phyloP scores from a whole-genome alignment of 2,797 vertebrate species.

The Phoxinus dragarum region DNA sequence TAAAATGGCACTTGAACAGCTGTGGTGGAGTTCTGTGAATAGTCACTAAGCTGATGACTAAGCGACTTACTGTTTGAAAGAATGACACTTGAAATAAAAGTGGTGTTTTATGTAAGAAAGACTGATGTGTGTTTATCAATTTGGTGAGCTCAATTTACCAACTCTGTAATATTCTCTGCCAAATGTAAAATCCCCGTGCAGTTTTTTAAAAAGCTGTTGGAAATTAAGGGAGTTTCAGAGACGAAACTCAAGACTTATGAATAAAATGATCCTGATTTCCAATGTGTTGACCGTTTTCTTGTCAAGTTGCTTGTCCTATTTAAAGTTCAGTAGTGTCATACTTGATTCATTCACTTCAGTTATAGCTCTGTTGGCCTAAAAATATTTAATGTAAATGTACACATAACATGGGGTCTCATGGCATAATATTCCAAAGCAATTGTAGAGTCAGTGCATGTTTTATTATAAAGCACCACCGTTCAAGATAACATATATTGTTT shows the following conservation, averaged over 20 bases:
- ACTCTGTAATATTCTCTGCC: neutral
- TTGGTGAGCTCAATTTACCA: constrained; percentile 1
- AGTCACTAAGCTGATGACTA: neutral
- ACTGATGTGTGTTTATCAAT: constrained; percentile 2
- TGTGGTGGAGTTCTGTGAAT: constrained; percentile 9
- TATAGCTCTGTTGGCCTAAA: constrained; percentile 8
- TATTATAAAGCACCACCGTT: constrained; percentile 4
- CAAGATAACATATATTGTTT: constrained; percentile 21
- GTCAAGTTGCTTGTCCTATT: neutral
- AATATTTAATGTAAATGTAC: constrained; percentile 4
- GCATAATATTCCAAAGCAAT: constrained; percentile 7
- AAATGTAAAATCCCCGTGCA: constrained; percentile 10
- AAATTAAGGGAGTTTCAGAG: constrained; percentile 8
- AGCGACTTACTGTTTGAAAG: neutral
- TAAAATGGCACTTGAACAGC: constrained; percentile 8
- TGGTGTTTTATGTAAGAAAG: neutral
- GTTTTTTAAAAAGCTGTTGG: neutral
- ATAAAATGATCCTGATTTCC: neutral
- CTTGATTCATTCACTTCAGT: constrained; percentile 5
- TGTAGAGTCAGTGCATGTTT: neutral
- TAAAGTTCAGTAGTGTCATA: constrained; percentile 13
- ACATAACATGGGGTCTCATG: neutral
- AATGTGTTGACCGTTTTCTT: neutral
- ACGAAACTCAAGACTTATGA: neutral
- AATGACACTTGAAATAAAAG: constrained; percentile 12